Evolutionary conservation across 2,888 invertebrate genomes (phyloP), one percentile per base, ranked within the genome.

Genomic region (Octodonta nipae): DNA sequence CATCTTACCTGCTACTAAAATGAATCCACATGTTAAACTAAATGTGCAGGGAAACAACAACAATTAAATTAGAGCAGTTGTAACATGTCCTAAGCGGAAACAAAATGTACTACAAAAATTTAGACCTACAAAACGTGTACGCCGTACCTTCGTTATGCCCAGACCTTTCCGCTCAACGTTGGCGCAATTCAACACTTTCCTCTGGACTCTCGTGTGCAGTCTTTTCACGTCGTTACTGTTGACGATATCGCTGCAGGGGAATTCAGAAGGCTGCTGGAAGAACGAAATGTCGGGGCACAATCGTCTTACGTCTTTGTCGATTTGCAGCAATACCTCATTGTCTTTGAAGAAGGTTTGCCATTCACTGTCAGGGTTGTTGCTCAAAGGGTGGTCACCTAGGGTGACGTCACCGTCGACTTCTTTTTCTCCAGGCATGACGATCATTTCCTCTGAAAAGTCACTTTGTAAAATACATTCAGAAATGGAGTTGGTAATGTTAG

Each of bases 321-420:
- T 96, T 69, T 98, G 98, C 26, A 93, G 63, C 24, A 98, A 65
- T 37, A 95, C 91, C 65, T 96, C 93, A 61, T 98, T 98, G 60
- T 98, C 96, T 58, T 84, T 87, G 63, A 98, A 98, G 61, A 81
- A 96, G 3, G 80, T 81, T 50, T 81, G 81, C 98, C 98, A 98
- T 28, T 88, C 81, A 56, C 93, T 93, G 46, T 88, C 85, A 0
- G 95, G 92, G 49, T 85, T 87, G n/a, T 85, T 79, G 58, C 86
- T 93, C 31, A 98, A 64, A 0, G 96, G 98, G 72, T 98, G 86
- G 60, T 89, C 88, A 22, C 68, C 67, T 30, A 63, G 51, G 2
- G 72, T 73, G 6, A 72, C 72, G 50, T 75, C 75, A 1, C 73
- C 73, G 45, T 67, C 66, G 11, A 65, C 59, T 35, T 66, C 73